These are phyloP conservation scores for Sterrhoptilus dennistouni DNA, from an alignment of 2,113 vertebrate species.

Conservation along the genomic window DNA sequence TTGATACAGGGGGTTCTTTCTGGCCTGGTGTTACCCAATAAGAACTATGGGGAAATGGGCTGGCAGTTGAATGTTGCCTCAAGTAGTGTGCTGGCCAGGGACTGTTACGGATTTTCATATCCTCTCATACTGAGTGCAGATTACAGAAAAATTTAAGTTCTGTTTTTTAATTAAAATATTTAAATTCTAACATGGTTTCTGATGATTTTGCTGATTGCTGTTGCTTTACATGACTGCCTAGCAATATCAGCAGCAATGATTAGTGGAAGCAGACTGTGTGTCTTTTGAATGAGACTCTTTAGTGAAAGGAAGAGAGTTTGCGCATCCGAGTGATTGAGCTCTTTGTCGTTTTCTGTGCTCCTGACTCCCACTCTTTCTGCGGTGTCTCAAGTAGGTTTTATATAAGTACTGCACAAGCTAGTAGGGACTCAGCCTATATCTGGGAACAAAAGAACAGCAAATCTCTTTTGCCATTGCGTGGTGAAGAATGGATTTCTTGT, in stretches of 20 bases:
- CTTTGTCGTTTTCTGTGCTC: neutral
- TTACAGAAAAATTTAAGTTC: neutral
- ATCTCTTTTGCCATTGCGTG: fast-evolving
- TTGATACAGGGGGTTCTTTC: neutral
- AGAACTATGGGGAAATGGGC: neutral
- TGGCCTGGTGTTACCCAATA: fast-evolving
- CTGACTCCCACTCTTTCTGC: neutral
- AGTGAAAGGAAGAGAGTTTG: neutral
- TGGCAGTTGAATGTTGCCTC: neutral
- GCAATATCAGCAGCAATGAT: neutral
- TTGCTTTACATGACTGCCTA: neutral
- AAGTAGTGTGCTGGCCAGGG: neutral
- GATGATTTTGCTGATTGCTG: neutral
- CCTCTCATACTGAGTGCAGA: neutral
- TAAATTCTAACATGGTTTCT: neutral
- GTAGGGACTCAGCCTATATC: no score
- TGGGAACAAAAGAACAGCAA: neutral
- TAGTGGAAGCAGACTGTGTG: neutral
- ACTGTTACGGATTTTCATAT: neutral
- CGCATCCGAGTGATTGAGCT: neutral
- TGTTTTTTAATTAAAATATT: neutral
- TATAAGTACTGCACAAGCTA: neutral
- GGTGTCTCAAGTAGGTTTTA: neutral
- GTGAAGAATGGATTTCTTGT: neutral
- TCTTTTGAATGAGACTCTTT: neutral